These are phyloP conservation scores for Stercorarius parasiticus DNA, from an alignment of 2,113 vertebrate species.

Conservation along the genomic window DNA sequence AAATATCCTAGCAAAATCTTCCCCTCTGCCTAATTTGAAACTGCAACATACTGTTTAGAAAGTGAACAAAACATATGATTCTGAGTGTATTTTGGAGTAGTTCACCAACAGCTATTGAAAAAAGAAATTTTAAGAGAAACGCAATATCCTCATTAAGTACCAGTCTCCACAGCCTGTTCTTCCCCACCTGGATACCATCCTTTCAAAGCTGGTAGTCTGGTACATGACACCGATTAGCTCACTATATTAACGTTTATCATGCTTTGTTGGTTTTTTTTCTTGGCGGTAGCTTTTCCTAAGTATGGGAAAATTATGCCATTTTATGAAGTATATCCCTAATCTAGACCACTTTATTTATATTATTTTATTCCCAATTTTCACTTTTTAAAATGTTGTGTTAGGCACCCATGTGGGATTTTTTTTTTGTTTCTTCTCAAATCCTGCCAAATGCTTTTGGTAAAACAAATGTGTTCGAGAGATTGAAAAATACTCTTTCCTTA, in stretches of 20 bases:
- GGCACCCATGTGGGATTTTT: not conserved
- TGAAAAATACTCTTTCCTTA: not conserved
- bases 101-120: not conserved
- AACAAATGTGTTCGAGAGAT: not conserved
- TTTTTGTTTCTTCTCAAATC: not conserved
- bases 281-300: not conserved
- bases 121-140: slow-evolving; percentile 25
- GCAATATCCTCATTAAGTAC: not conserved
- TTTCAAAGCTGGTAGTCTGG: not conserved
- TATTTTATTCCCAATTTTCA: not conserved
- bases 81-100: not conserved
- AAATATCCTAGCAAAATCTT: not conserved
- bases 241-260: not conserved
- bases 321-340: not conserved
- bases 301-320: not conserved
- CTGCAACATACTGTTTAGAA: not conserved
- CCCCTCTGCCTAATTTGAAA: not conserved
- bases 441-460: not conserved
- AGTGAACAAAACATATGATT: not conserved
- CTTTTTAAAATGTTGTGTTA: not conserved
- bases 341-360: not conserved
- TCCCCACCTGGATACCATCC: not conserved
- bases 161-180: not conserved
- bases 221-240: slow-evolving; percentile 14
- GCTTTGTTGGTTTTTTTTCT: slow-evolving; percentile 27